These are phyloP conservation scores for Cliona cf. orientalis DNA, from an alignment of 37 sponge, comb jelly and placozoan species.

Conservation along the genomic window DNA sequence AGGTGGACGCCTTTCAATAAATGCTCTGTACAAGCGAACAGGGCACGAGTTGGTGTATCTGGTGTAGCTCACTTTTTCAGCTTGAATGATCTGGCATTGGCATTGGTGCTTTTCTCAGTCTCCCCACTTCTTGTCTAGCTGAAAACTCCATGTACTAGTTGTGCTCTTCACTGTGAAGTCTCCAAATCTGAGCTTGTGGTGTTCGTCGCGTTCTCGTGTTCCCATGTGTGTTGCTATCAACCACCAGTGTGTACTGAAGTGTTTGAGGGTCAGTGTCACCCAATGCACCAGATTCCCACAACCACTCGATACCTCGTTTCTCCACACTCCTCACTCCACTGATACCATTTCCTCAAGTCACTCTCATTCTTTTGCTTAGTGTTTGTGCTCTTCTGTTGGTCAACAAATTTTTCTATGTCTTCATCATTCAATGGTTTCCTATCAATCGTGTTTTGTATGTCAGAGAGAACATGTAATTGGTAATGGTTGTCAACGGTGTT, in stretches of 20 bases:
- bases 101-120: too few relatives aligned
- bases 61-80: too few relatives aligned
- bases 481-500: too few relatives aligned
- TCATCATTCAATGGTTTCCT: conserved; percentile 4
- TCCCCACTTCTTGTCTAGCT: too few relatives aligned
- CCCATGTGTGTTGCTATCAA: not conserved
- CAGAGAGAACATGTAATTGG: too few relatives aligned
- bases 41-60: too few relatives aligned
- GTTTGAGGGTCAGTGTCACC: too few relatives aligned
- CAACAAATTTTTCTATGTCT: not conserved
- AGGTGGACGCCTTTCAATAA: too few relatives aligned
- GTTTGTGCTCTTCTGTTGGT: conserved; percentile 1
- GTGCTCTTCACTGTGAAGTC: not conserved
- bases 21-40: too few relatives aligned
- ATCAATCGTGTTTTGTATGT: too few relatives aligned
- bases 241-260: not conserved
- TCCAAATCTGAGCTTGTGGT: conserved; percentile 2
- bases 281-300: not conserved
- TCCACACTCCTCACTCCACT: not conserved
- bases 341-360: conserved; percentile 7
- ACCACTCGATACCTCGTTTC: not conserved
- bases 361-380: not conserved
- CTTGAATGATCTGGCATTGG: too few relatives aligned
- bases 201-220: too few relatives aligned
- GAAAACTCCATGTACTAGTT: not conserved